Evolutionary conservation across 2,888 invertebrate species (phyloP).

Genomic region (Pseudolycoriella hygida): DNA sequence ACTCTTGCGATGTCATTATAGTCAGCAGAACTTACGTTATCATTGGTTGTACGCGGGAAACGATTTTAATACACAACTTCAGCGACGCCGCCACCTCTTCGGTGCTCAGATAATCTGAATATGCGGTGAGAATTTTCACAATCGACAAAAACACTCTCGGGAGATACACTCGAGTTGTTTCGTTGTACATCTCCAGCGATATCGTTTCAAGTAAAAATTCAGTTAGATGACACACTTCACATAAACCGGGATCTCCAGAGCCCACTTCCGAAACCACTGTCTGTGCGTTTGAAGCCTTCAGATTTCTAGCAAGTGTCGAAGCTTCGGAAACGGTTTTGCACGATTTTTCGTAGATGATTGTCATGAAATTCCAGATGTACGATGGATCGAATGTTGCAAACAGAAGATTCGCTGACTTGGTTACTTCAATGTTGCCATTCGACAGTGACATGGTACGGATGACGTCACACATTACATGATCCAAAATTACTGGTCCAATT

Average conservation of each 20-base stretch:
- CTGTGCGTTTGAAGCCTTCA: not conserved
- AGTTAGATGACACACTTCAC: conserved; percentile 52
- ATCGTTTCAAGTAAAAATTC: conserved; percentile 61
- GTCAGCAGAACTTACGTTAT: conserved; percentile 23
- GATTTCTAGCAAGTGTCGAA: not conserved
- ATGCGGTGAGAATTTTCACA: conserved; percentile 37
- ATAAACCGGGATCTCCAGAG: conserved; percentile 40
- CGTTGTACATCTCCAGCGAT: conserved; percentile 55
- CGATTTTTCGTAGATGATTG: conserved; percentile 40
- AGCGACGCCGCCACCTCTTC: conserved; percentile 46
- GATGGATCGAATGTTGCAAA: conserved; percentile 70
- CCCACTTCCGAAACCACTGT: conserved; percentile 34
- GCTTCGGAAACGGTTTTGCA: conserved; percentile 24
- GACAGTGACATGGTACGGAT: conserved; percentile 43
- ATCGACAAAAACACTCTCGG: conserved; percentile 57
- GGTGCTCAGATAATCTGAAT: conserved; percentile 29
- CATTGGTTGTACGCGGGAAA: conserved; percentile 55
- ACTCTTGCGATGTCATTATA: not conserved
- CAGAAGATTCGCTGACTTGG: conserved; percentile 68
- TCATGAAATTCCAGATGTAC: conserved; percentile 71
- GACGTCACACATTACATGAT: conserved; percentile 59
- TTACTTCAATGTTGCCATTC: conserved; percentile 43
- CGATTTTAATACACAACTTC: conserved; percentile 50
- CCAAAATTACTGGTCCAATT: conserved; percentile 61
- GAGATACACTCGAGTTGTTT: conserved; percentile 58